Evolutionary conservation across 2,797 vertebrate genomes (phyloP).

Genomic region (Muscicapa striata): DNA sequence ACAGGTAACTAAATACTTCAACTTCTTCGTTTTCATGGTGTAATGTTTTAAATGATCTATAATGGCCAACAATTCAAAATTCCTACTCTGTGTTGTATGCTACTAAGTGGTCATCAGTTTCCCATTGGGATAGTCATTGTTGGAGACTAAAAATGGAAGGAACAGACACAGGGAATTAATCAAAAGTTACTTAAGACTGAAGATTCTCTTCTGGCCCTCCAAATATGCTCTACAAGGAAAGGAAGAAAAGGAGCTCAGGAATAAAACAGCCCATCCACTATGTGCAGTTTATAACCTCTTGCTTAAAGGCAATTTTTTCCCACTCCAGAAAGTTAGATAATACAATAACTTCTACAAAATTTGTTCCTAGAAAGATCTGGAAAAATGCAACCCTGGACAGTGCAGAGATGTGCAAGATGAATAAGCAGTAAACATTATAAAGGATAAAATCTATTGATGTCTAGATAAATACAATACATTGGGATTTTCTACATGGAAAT

Average conservation of each 20-base stretch:
- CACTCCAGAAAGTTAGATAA: background rate
- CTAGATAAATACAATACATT: background rate
- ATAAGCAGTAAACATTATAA: background rate
- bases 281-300: background rate
- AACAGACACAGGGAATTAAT: background rate
- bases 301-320: background rate
- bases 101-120: background rate
- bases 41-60: background rate
- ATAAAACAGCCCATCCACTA: background rate
- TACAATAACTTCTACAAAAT: background rate
- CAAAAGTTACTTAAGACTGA: background rate
- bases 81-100: background rate
- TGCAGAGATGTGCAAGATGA: background rate
- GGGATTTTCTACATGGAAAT: background rate
- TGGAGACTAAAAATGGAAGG: background rate
- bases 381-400: background rate
- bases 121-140: background rate
- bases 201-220: background rate
- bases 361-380: background rate
- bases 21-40: fast-evolving
- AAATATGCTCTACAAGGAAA: background rate
- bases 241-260: background rate
- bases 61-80: background rate
- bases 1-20: background rate
- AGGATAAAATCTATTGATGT: background rate